Conservation (phyloP, 2,113 vertebrate species). For the Pteruthius melanotis region DNA sequence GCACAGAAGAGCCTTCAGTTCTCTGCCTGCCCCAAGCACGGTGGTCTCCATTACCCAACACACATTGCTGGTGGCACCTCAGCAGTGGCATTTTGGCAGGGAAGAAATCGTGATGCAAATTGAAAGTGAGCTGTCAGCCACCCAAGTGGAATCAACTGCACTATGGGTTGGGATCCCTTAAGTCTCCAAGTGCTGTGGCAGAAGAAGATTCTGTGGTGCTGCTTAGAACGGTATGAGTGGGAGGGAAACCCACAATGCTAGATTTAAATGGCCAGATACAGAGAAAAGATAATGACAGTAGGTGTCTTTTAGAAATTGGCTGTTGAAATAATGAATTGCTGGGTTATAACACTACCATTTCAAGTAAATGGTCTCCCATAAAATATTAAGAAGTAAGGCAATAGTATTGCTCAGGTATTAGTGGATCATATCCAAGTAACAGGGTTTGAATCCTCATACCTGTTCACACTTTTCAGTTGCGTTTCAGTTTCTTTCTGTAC, state of each 20-base stretch:
- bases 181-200: neutral
- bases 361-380: neutral
- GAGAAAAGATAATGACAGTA: neutral
- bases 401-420: neutral
- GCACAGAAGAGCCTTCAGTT: neutral
- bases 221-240: neutral
- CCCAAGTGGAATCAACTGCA: neutral
- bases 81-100: neutral
- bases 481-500: neutral
- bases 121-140: neutral
- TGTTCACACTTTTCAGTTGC: neutral
- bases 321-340: neutral
- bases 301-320: neutral
- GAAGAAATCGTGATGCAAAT: neutral
- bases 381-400: neutral
- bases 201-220: neutral
- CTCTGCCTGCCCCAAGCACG: neutral
- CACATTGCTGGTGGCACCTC: neutral
- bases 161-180: neutral
- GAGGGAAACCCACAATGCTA: neutral
- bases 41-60: neutral
- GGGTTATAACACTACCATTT: neutral
- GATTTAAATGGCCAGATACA: neutral
- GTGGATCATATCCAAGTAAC: neutral
- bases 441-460: neutral